Conservation (phyloP, 2,888 invertebrate genomes). For the Tanypteryx hageni region DNA sequence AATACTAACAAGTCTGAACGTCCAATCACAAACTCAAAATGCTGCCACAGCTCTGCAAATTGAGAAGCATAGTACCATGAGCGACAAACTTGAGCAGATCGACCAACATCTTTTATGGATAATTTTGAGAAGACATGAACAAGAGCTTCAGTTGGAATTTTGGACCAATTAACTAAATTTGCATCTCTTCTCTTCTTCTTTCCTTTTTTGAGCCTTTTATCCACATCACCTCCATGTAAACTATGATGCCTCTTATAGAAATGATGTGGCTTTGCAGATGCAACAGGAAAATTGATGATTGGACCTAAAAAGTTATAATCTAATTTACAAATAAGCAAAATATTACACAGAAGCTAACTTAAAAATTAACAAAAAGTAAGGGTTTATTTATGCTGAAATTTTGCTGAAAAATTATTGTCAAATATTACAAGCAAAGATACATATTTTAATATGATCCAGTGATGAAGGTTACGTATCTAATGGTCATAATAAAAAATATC, state of each 20-base stretch:
- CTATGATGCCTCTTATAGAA: conserved; percentile 18
- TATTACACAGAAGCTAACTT: too few species aligned
- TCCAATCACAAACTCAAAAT: conserved; percentile 65
- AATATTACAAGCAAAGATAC: too few species aligned
- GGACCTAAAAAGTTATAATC: neutral
- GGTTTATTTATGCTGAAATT: too few species aligned
- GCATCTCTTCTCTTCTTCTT: neutral
- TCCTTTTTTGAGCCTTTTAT: neutral
- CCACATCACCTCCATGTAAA: neutral
- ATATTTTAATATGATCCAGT: too few species aligned
- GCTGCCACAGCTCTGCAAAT: conserved; percentile 63
- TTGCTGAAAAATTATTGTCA: too few species aligned
- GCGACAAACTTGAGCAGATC: conserved; percentile 56
- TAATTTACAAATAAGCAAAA: too few species aligned
- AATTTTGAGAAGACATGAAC: conserved; percentile 59
- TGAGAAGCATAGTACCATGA: conserved; percentile 64
- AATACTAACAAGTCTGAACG: conserved; percentile 42
- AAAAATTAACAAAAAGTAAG: too few species aligned
- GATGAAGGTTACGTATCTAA: too few species aligned
- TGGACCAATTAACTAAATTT: conserved; percentile 45
- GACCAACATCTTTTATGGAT: conserved; percentile 43
- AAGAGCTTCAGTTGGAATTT: conserved; percentile 58
- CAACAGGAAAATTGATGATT: neutral
- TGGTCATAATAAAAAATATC: too few species aligned
- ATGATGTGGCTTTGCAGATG: neutral